These are phyloP conservation scores for Anadara kagoshimensis DNA, from an alignment of 1,140 invertebrate species.

Conservation along the genomic window DNA sequence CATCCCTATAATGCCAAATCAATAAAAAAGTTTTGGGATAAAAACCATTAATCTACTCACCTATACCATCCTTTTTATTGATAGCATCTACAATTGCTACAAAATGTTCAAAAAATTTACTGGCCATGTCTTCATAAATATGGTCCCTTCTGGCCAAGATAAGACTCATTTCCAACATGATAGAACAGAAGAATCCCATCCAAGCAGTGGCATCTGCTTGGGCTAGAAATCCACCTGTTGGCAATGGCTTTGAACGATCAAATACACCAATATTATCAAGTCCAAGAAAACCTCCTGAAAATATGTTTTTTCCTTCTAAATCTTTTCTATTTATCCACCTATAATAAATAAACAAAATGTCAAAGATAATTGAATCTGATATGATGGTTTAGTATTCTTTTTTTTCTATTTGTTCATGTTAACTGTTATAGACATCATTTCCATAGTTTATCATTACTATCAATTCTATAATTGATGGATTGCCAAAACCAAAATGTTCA, in stretches of 20 bases:
- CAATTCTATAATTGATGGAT: too few relatives aligned
- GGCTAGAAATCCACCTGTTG: conserved; percentile 61
- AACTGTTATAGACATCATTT: too few relatives aligned
- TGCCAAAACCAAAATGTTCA: too few relatives aligned
- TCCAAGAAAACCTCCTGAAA: conserved; percentile 74
- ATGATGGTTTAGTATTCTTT: too few relatives aligned
- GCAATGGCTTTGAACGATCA: conserved; percentile 73
- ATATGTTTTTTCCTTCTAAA: conserved; percentile 70
- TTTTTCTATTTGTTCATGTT: too few relatives aligned
- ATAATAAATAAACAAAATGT: conserved; percentile 18
- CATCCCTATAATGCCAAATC: too few relatives aligned
- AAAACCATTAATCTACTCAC: conserved; percentile 21
- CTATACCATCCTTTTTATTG: conserved; percentile 63
- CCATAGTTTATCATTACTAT: too few relatives aligned
- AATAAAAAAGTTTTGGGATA: too few relatives aligned
- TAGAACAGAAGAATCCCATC: conserved; percentile 74
- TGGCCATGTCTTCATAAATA: conserved; percentile 74
- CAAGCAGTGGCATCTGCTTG: conserved; percentile 75
- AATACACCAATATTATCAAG: conserved; percentile 75
- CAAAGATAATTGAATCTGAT: not conserved
- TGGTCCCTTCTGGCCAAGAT: conserved; percentile 68
- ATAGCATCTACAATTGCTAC: conserved; percentile 73
- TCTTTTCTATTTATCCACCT: conserved; percentile 75
- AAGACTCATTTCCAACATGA: conserved; percentile 73
- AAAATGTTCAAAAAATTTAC: conserved; percentile 75